Evolutionary conservation across 1,140 invertebrate genomes (phyloP).

Genomic region (Drosophila kurseongensis): DNA sequence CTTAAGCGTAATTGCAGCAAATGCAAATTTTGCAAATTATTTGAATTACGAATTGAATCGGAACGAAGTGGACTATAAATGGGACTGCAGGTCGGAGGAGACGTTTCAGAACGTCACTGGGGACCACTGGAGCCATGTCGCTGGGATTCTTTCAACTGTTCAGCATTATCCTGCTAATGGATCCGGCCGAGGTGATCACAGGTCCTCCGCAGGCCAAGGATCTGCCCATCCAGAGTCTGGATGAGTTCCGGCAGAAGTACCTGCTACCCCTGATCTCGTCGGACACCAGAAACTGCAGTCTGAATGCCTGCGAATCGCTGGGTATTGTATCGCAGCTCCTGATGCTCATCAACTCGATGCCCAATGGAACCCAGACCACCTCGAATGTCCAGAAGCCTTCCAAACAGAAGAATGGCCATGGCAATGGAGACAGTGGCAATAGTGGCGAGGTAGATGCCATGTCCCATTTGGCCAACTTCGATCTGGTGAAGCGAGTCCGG

Average conservation of each 20-base stretch:
- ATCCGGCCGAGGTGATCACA: constrained; percentile 5
- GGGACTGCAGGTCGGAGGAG: background rate
- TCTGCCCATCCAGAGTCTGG: constrained; percentile 40
- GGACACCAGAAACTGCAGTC: constrained; percentile 58
- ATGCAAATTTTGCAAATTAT: constrained; percentile 75
- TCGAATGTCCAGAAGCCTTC: background rate
- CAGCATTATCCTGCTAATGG: constrained; percentile 28
- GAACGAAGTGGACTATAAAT: constrained; percentile 53
- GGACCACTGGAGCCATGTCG: constrained; percentile 37
- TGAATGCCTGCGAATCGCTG: constrained; percentile 75
- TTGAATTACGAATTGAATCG: constrained; percentile 47
- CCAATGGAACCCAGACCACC: constrained; percentile 37
- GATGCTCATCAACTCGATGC: constrained; percentile 59
- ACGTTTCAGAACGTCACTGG: constrained; percentile 14
- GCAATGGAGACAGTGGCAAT: constrained; percentile 13
- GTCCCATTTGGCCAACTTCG: constrained; percentile 50
- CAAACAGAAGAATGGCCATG: background rate
- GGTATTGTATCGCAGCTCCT: constrained; percentile 70
- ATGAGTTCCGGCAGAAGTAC: constrained; percentile 68
- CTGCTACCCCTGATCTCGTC: constrained; percentile 58
- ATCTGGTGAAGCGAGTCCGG: constrained; percentile 72
- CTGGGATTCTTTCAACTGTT: constrained; percentile 6
- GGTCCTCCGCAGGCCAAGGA: constrained; percentile 33
- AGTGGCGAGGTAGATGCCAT: constrained; percentile 39
- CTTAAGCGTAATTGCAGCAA: constrained; percentile 69